These are phyloP conservation scores for Saccostrea glomerata DNA, from an alignment of 1,140 invertebrate species.

Conservation along the genomic window DNA sequence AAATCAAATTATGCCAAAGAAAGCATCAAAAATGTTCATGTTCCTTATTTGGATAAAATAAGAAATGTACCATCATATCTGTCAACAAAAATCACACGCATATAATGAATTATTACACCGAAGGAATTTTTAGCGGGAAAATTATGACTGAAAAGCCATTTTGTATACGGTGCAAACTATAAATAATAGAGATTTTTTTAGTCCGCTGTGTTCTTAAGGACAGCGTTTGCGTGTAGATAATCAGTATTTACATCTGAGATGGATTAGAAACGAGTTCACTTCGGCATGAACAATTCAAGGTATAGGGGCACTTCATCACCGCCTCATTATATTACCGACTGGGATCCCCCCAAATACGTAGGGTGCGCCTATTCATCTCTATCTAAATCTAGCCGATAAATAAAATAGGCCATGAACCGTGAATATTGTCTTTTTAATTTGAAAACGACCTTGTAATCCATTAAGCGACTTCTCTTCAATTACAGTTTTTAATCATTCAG, in stretches of 20 bases:
- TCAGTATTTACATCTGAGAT: constrained; percentile 38
- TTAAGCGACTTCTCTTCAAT: constrained; percentile 27
- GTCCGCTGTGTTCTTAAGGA: not conserved
- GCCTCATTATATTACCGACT: constrained; percentile 10
- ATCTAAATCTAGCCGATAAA: constrained; percentile 26
- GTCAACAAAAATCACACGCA: not conserved
- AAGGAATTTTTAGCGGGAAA: not conserved
- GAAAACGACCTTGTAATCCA: constrained; percentile 37
- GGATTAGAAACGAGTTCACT: constrained; percentile 22
- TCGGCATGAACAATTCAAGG: not conserved
- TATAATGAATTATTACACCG: not conserved
- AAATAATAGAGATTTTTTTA: not conserved
- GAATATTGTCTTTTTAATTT: constrained; percentile 37
- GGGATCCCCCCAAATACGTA: not conserved
- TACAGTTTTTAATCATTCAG: constrained; percentile 26
- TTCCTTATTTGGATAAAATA: not conserved
- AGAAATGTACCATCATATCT: not conserved
- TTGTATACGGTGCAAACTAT: not conserved
- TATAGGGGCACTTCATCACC: not conserved
- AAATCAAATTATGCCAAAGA: not conserved
- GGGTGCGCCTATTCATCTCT: constrained; percentile 10
- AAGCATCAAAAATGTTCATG: not conserved
- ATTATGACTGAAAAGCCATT: constrained; percentile 2
- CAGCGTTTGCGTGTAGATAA: not conserved
- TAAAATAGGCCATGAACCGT: constrained; percentile 24